A percentile compares a stretch with the other conserved stretches of the same genome.
Conservation (phyloP, 2,797 vertebrate genomes). For the Xyrichtys novacula region DNA sequence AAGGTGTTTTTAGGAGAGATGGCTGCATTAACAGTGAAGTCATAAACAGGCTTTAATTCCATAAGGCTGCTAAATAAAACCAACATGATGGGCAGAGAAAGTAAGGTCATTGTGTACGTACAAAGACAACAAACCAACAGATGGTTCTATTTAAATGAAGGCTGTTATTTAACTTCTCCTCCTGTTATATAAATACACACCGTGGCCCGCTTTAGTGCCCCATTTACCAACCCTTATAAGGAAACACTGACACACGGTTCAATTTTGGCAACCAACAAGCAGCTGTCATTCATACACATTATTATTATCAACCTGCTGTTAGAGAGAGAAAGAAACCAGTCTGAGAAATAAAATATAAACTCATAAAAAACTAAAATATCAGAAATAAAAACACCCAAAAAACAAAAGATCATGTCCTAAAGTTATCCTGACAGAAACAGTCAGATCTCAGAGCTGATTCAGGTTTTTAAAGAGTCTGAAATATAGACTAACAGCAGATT, state of each 20-base stretch:
- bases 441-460: no score
- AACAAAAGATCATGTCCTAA: no score
- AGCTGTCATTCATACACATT: constrained; percentile 78
- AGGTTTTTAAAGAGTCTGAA: background rate
- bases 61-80: background rate
- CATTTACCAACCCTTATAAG: constrained; percentile 87
- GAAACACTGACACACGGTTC: constrained; percentile 84
- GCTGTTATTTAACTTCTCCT: constrained; percentile 69
- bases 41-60: background rate
- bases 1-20: constrained; percentile 1
- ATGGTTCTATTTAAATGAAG: constrained; percentile 42
- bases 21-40: constrained; percentile 5
- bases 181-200: constrained; percentile 90
- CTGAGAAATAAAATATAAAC: no score
- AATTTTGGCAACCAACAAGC: constrained; percentile 84
- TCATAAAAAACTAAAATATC: no score
- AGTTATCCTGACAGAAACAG: no score
- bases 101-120: background rate
- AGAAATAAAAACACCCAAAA: background rate
- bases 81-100: background rate
- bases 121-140: constrained; percentile 24
- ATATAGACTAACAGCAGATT: background rate
- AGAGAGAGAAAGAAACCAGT: no score
- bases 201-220: constrained; percentile 83
- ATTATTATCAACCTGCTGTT: constrained; percentile 48